These are phyloP conservation scores for Argyrosomus regius DNA, from an alignment of 2,797 vertebrate species.

Conservation along the genomic window DNA sequence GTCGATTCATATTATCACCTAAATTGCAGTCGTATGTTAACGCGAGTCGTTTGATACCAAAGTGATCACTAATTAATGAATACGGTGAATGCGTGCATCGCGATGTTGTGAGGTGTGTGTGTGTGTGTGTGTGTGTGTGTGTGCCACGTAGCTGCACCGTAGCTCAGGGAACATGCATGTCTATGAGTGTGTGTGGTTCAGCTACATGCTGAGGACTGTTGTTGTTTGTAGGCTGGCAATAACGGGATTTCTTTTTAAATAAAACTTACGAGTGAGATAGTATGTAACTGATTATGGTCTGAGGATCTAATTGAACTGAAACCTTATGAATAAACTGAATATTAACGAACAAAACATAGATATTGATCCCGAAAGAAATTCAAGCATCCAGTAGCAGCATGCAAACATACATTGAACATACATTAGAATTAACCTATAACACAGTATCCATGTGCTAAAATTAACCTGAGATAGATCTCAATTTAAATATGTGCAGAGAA, in stretches of 20 bases:
- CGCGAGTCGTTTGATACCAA: not conserved
- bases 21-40: accelerated
- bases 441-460: too few species aligned
- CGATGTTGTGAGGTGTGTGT: slow-evolving; percentile 25
- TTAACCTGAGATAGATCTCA: too few species aligned
- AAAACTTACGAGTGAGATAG: not conserved
- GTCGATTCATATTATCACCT: accelerated
- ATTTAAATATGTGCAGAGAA: too few species aligned
- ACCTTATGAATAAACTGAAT: not conserved
- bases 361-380: too few species aligned
- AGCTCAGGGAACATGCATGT: not conserved
- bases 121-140: not conserved
- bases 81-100: not conserved
- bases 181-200: not conserved
- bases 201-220: not conserved
- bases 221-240: not conserved
- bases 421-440: too few species aligned
- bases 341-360: too few species aligned
- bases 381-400: too few species aligned
- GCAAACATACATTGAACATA: too few species aligned
- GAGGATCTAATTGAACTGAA: not conserved
- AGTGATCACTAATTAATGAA: not conserved
- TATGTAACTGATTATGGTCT: too few species aligned
- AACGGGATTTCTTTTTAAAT: not conserved
- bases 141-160: slow-evolving; percentile 73